phyloP scores from a whole-genome alignment of 1,140 invertebrate species.

The Zaprionus camerounensis region DNA sequence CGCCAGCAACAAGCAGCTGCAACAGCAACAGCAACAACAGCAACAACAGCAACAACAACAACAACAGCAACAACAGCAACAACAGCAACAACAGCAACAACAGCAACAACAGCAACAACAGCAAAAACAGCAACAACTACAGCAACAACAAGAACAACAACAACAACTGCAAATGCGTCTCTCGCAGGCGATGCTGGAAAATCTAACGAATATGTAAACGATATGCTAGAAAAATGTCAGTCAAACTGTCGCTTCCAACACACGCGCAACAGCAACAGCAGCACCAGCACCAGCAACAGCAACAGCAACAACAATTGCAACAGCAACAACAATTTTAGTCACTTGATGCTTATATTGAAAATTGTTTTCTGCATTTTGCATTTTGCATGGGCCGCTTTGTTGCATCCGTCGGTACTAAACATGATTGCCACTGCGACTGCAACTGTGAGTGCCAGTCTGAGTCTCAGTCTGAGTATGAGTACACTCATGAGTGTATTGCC shows the following conservation, averaged over 20 bases:
- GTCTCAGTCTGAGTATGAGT: conserved; percentile 19
- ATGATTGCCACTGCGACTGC: conserved; percentile 9
- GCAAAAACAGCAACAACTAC: conserved; percentile 32
- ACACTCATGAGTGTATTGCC: conserved; percentile 30
- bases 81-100: conserved; percentile 19
- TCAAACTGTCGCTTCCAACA: conserved; percentile 84
- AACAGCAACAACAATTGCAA: conserved; percentile 40
- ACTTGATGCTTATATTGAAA: conserved; percentile 83
- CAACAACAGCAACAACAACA: conserved; percentile 12
- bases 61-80: conserved; percentile 41
- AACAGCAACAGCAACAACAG: conserved; percentile 34
- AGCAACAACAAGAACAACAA: conserved; percentile 30
- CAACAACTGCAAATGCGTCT: conserved; percentile 32
- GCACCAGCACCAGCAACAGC: conserved; percentile 16
- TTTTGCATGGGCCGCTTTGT: conserved; percentile 62
- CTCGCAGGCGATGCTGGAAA: conserved; percentile 54
- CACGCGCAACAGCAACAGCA: conserved; percentile 66
- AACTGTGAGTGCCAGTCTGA: conserved; percentile 11
- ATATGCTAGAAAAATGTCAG: conserved; percentile 84
- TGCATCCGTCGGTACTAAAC: conserved; percentile 64
- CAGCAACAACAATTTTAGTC: conserved; percentile 68
- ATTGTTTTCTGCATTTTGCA: conserved; percentile 75
- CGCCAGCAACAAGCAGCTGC: conserved; percentile 65
- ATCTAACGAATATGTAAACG: conserved; percentile 82
- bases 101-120: conserved; percentile 18